Base-by-base conservation (phyloP, 2,888 invertebrate genomes). In the Acrobasis suavella region DNA sequence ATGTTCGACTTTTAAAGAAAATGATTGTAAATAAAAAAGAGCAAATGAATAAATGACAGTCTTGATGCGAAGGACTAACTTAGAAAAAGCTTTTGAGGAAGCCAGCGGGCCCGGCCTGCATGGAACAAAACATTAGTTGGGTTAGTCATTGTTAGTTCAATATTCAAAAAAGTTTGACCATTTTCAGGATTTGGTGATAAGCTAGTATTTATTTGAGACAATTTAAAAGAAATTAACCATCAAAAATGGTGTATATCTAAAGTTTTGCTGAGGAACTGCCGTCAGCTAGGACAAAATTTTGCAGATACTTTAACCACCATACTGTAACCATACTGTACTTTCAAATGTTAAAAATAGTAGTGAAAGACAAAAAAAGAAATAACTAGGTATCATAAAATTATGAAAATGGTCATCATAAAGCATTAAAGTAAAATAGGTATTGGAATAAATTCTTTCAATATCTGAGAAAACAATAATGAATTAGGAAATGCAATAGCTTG, bases 71-170 rank as follows among this genome's bases (percentile, higher is more conserved):
- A 88, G 87, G 83, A 84, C 80, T 87, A 89, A 89, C 86, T 96
- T 97, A 97, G 95, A 97, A 97, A 94, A 97, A 97, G 95, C 97
- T 97, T 95, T 97, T 97, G 92, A 97, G 95, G 95, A 97, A 97
- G 93, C 97, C 97, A 93, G 97, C 96, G 89, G 97, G 96, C 92
- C 97, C 97, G 93, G 97, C 96, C 97, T 97, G 84, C 62, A 55
- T 62, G 87, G 74, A 87, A 87, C 79, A 87, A 78, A 87, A 82
- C 73, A 61, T 71, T 80, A 78, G 78, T 73, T 65, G 50, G 68
- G 73, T 83, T 81, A 82, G 75, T 79, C 50, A 69, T 17, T 16
- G 39, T 58, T 58, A 58, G 14, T 42, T 15, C 9, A 32, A n/a
- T 9, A n/a, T 9, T 14, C 5, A 32, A 58, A 15, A 1, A 32